phyloP scores from a whole-genome alignment of 2,113 vertebrate species.

The Onychostruthus taczanowskii region DNA sequence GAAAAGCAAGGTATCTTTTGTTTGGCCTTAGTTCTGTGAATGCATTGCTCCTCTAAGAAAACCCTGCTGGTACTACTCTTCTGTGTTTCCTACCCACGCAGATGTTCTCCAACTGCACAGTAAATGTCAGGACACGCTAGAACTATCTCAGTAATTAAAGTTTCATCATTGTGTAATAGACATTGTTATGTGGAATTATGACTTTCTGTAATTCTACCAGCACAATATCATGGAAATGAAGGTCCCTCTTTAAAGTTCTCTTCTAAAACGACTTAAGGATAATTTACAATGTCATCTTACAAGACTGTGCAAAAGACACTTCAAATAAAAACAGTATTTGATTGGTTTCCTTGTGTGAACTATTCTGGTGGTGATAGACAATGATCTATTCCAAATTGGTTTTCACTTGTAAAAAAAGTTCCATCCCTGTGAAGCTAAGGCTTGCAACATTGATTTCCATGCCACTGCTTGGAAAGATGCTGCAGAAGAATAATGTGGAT shows the following conservation, averaged over 20 bases:
- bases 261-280: not conserved
- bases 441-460: slow-evolving; percentile 9
- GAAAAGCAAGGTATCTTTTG: not conserved
- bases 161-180: not conserved
- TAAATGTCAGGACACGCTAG: not conserved
- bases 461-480: not conserved
- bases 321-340: not conserved
- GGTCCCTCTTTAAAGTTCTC: not conserved
- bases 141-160: not conserved
- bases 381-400: not conserved
- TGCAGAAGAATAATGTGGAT: not conserved
- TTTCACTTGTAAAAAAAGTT: not conserved
- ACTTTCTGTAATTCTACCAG: not conserved
- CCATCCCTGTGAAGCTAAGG: not conserved
- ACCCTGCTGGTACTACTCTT: not conserved
- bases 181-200: accelerated
- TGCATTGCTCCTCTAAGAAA: not conserved
- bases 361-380: not conserved
- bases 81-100: not conserved
- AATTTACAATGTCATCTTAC: not conserved
- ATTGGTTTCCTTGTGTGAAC: not conserved
- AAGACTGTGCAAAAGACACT: not conserved
- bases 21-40: not conserved
- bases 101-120: not conserved
- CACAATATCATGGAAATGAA: not conserved